A percentile compares a stretch with the other conserved stretches of the same genome.
Evolutionary conservation across 1,140 invertebrate species (phyloP).

Genomic region (Aphaenogaster rudis): DNA sequence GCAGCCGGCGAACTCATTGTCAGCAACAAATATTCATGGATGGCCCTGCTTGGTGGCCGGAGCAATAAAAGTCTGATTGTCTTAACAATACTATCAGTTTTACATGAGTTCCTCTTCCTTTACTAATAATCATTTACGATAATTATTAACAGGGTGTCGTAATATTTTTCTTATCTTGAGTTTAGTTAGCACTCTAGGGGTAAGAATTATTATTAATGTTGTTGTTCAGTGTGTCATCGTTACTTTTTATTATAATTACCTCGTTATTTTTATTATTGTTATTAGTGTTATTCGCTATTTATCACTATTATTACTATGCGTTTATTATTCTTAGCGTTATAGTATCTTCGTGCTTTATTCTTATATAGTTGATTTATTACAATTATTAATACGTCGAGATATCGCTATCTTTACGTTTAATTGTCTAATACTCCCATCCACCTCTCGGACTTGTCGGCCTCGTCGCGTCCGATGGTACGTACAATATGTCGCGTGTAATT

Average conservation of each 20-base stretch:
- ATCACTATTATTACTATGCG: constrained; percentile 58
- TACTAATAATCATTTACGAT: constrained; percentile 62
- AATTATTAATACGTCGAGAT: constrained; percentile 26
- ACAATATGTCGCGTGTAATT: constrained; percentile 25
- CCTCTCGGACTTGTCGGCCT: background rate
- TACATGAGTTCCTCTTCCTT: constrained; percentile 68
- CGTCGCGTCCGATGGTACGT: constrained; percentile 1
- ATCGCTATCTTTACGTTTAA: constrained; percentile 60
- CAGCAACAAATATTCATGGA: constrained; percentile 68
- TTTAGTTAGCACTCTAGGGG: constrained; percentile 61
- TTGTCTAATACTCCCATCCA: constrained; percentile 45
- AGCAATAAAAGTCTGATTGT: constrained; percentile 86
- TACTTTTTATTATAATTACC: constrained; percentile 51
- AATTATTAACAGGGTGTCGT: constrained; percentile 70
- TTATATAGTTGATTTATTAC: constrained; percentile 60
- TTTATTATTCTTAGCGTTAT: constrained; percentile 58
- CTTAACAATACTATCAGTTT: constrained; percentile 86
- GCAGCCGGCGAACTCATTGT: constrained; percentile 50
- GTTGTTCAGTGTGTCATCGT: constrained; percentile 61
- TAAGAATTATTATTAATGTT: constrained; percentile 54
- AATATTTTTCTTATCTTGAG: constrained; percentile 50
- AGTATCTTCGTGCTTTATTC: constrained; percentile 53
- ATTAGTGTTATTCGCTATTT: constrained; percentile 69
- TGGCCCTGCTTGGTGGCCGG: constrained; percentile 78
- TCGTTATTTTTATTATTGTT: constrained; percentile 68